Conservation (phyloP, 2,797 vertebrate genomes). For the Lacerta bilineata region DNA sequence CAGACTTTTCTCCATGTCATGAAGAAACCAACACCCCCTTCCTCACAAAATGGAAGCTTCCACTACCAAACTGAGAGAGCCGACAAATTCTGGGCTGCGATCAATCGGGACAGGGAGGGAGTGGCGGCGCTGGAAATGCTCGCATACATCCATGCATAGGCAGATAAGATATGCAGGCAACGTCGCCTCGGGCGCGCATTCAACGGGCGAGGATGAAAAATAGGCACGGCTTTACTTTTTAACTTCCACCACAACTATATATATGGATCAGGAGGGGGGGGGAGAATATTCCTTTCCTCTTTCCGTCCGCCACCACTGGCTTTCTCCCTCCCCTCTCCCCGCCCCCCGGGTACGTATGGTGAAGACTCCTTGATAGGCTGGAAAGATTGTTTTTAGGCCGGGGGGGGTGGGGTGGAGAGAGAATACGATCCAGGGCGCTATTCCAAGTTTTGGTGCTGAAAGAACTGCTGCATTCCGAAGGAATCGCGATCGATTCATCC, state of each 20-base stretch:
- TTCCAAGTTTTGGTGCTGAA: conserved; percentile 79
- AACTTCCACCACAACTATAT: conserved; percentile 73
- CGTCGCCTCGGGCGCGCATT: conserved; percentile 5
- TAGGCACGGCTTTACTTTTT: conserved; percentile 64
- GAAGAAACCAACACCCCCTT: conserved; percentile 87
- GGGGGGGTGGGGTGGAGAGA: too few species aligned
- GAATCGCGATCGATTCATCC: conserved; percentile 74
- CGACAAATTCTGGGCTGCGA: conserved; percentile 75
- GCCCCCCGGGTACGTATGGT: not conserved
- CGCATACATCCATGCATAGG: not conserved
- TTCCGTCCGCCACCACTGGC: not conserved
- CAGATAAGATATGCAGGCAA: conserved; percentile 18
- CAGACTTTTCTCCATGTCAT: conserved; percentile 95
- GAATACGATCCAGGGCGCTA: conserved; percentile 69
- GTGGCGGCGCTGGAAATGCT: conserved; percentile 43
- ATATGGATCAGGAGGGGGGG: not conserved
- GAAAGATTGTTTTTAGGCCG: not conserved
- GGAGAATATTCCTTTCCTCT: not conserved
- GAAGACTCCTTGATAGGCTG: not conserved
- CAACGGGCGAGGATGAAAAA: conserved; percentile 17
- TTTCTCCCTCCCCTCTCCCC: not conserved
- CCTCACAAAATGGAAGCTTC: conserved; percentile 98
- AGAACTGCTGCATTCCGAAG: conserved; percentile 80
- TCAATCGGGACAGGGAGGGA: conserved; percentile 55
- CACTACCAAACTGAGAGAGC: conserved; percentile 88